Base-by-base conservation (phyloP, 2,797 vertebrate genomes). In the Enteromius argenteus region DNA sequence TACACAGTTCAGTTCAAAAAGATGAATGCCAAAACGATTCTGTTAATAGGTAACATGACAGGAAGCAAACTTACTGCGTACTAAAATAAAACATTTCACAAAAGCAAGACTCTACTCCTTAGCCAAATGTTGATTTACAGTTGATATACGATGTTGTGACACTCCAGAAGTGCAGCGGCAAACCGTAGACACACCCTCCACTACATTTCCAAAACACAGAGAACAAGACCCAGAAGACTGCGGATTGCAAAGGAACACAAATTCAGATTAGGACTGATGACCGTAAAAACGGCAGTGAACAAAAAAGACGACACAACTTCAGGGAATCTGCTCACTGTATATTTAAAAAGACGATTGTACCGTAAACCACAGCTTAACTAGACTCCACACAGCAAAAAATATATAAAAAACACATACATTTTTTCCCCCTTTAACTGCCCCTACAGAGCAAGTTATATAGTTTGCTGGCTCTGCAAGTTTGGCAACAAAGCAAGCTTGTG, bases 401-500 rank as follows among this genome's bases (percentile, higher is more conserved):
- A 72, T 72, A 79, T 83, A 64, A 69, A 71, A 83, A 74, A 32
- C 42, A 51, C 69, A 60, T 67, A 62, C 53, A 19, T 69, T 67
- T 83, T 81, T 77, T 46, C 17, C 56, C 10, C 42, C 39, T 81
- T 64, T 86, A 79, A 85, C 85, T 84, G 86, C 74, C 69, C 86
- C 87, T 87, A 88, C 73, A 82, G 77, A 72, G 85, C 72, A 82
- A 87, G 86, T 82, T 87, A 87, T 72, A 79, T 68, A 86, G 83
- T 86, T 87, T 87, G 86, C 89, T 86, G 87, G 81, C 80, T 88
- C 83, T 78, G 84, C 81, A 83, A 69, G 69, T 86, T 82, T 85
- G 79, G 87, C 87, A 88, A 87, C 53, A 86, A 87, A 85, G 74
- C 77, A 75, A 84, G 86, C 44, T 75, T 83, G 60, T 75, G 71